These are phyloP conservation scores for Dipodomys merriami DNA, from an alignment of 2,113 vertebrate genomes.

Conservation along the genomic window DNA sequence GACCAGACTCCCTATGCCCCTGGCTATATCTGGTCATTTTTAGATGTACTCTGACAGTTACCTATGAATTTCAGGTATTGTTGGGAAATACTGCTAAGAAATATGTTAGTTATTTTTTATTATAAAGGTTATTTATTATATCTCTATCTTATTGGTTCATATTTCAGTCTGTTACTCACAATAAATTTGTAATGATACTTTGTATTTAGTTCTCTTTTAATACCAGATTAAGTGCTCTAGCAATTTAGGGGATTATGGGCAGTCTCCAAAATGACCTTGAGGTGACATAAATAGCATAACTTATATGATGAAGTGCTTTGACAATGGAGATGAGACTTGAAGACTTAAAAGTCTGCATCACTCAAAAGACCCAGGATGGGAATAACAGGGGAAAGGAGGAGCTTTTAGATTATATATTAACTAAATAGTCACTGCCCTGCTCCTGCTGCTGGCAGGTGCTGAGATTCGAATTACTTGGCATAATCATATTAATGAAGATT, in stretches of 20 bases:
- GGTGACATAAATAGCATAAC: not conserved
- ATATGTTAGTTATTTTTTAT: slow-evolving; percentile 32
- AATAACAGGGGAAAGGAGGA: not conserved
- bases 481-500: slow-evolving; percentile 94
- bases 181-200: not conserved
- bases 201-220: slow-evolving; percentile 62
- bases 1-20: not conserved
- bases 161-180: slow-evolving; percentile 27
- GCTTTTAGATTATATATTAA: not conserved
- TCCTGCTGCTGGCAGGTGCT: slow-evolving; percentile 37
- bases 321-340: not conserved
- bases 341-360: not conserved
- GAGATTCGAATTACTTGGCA: slow-evolving; percentile 55
- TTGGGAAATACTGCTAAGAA: not conserved
- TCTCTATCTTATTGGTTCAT: not conserved
- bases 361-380: not conserved
- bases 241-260: slow-evolving; percentile 23
- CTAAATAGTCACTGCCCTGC: not conserved
- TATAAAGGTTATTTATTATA: not conserved
- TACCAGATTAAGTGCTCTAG: slow-evolving; percentile 68
- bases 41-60: not conserved
- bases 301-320: not conserved
- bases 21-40: not conserved
- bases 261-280: slow-evolving; percentile 66
- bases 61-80: not conserved